Base-by-base conservation (phyloP, 2,888 invertebrate species). In the Polyommatus icarus region DNA sequence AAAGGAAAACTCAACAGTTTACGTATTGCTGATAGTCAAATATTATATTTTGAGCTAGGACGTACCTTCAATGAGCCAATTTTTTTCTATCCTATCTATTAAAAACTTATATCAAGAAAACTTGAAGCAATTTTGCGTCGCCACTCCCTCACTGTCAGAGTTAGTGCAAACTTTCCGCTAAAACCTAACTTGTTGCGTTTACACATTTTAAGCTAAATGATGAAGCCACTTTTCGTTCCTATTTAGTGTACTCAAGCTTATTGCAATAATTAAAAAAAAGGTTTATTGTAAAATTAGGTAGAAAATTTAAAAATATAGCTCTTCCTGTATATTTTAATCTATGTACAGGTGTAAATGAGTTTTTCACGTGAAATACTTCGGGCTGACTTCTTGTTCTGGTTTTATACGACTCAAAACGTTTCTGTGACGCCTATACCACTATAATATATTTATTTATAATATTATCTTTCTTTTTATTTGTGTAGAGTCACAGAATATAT, bases 141-240 rank as follows among this genome's bases (percentile, higher is more conserved):
- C 29, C 67, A 67, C 67, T 67, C 29, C 29, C 29, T 67, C 67
- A 67, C 29, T 67, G 67, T 67, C 67, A 32, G 29, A 67, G 67
- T 67, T 67, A 67, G 67, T 12, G 67, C 67, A 67, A 67, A 67
- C 67, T 67, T 32, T 15, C 6, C 24, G 24, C 24, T 61, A 24
- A 61, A 67, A 32, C 15, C 67, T 67, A 29, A 18, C 67, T 67
- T 32, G 67, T 67, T 67, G 29, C 29, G 67, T 67, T 67, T 29
- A 67, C 67, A 67, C 67, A 29, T 67, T 29, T 67, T 67, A 67
- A 15, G 6, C 67, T 72, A 76, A 79, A 73, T 77, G 72, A 29
- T 67, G 67, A 67, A 15, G 6, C 32, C 67, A 67, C 67, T 29
- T 67, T 67, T 29, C 29, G 24, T 67, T 67, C 2, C 29, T 2